Conservation (phyloP, 2,888 invertebrate genomes). For the Exocentrus adspersus region DNA sequence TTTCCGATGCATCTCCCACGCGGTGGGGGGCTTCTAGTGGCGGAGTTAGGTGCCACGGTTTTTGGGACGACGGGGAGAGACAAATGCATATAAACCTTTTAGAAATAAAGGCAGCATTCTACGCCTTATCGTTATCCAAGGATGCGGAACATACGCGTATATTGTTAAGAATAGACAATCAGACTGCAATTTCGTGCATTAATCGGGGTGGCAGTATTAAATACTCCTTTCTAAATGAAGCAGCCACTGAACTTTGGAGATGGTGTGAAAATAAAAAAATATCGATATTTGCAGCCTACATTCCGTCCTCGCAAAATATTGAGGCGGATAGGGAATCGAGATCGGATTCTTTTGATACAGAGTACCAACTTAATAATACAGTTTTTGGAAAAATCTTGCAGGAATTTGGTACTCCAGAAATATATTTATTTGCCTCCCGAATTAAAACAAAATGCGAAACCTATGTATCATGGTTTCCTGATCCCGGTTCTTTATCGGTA, state of each 20-base stretch:
- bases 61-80: neutral
- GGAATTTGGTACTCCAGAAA: neutral
- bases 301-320: neutral
- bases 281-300: neutral
- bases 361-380: neutral
- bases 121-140: neutral
- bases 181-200: neutral
- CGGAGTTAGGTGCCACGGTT: neutral
- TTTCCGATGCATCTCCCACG: neutral
- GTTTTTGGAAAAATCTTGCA: neutral
- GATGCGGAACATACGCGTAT: too few species aligned
- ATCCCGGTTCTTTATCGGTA: slow-evolving; percentile 39
- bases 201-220: neutral
- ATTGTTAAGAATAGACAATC: neutral
- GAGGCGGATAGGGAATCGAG: neutral
- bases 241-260: neutral
- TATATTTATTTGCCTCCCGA: neutral
- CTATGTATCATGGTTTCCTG: slow-evolving; percentile 15
- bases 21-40: neutral
- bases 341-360: neutral
- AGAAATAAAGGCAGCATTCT: neutral
- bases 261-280: neutral
- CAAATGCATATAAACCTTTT: neutral
- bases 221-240: neutral
- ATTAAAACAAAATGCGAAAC: neutral